These are phyloP conservation scores for Pseudochirops corinnae DNA, from an alignment of 2,797 vertebrate species.

Conservation along the genomic window DNA sequence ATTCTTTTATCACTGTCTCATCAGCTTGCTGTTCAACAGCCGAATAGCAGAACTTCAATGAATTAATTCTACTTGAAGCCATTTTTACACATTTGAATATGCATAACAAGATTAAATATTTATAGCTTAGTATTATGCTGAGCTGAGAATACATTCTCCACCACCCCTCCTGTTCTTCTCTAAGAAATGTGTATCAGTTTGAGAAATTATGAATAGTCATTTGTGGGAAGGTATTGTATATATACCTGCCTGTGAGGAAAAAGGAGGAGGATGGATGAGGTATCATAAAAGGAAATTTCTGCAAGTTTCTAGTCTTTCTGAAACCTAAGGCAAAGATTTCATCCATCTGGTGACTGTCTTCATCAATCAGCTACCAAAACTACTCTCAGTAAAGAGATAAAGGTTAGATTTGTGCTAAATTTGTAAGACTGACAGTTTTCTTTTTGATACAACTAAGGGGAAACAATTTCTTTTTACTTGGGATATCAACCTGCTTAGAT, in stretches of 20 bases:
- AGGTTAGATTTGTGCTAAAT: not conserved
- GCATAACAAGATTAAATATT: conserved; percentile 19
- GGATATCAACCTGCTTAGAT: conserved; percentile 37
- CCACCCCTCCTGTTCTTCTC: conserved; percentile 39
- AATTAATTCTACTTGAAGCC: conserved; percentile 31
- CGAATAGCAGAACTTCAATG: conserved; percentile 37
- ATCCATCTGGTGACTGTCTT: not conserved
- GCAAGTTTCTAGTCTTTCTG: not conserved
- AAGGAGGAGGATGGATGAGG: not conserved
- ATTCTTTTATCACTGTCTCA: conserved; percentile 20
- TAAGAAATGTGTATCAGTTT: conserved; percentile 20
- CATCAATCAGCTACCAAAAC: conserved; percentile 23
- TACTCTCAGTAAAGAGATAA: not conserved
- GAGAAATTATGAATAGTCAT: not conserved
- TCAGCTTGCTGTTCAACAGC: conserved; percentile 38
- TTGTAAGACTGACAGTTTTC: not conserved
- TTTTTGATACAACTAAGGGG: not conserved
- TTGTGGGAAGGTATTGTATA: not conserved
- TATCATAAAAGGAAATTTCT: not conserved
- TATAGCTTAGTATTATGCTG: not conserved
- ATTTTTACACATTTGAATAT: conserved; percentile 62
- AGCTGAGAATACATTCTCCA: not conserved
- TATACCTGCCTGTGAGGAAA: not conserved
- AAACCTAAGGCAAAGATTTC: not conserved
- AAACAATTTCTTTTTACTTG: not conserved